Conservation (phyloP, 2,113 vertebrate species). For the Rafetus swinhoei region DNA sequence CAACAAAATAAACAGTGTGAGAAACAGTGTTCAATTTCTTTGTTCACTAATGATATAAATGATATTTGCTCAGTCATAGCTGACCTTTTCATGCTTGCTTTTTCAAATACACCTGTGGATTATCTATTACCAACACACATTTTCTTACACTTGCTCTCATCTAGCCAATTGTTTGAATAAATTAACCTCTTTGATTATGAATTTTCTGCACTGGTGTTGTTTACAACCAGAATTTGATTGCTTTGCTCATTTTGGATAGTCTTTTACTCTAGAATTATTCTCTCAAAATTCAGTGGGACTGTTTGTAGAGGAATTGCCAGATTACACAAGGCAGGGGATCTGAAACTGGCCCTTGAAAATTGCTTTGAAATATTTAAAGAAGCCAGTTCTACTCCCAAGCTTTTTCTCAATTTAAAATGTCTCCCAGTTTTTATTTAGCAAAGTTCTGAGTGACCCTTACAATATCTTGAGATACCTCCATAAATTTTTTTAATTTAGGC, state of each 20-base stretch:
- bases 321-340: neutral
- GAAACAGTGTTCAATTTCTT: neutral
- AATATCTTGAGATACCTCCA: neutral
- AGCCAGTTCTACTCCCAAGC: neutral
- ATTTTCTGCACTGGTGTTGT: neutral
- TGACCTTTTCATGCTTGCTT: neutral
- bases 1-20: neutral
- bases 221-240: neutral
- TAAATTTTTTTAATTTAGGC: neutral
- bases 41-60: neutral
- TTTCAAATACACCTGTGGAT: neutral
- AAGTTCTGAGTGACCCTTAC: neutral
- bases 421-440: neutral
- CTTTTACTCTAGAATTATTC: neutral
- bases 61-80: neutral
- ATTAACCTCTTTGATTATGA: neutral
- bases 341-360: neutral
- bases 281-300: neutral
- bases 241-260: neutral
- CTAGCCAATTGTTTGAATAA: neutral
- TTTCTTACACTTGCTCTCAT: neutral
- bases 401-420: neutral
- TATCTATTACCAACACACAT: neutral
- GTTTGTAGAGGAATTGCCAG: neutral
- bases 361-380: neutral